phyloP scores from a whole-genome alignment of 2,113 vertebrate genomes.

The Sturnira hondurensis region DNA sequence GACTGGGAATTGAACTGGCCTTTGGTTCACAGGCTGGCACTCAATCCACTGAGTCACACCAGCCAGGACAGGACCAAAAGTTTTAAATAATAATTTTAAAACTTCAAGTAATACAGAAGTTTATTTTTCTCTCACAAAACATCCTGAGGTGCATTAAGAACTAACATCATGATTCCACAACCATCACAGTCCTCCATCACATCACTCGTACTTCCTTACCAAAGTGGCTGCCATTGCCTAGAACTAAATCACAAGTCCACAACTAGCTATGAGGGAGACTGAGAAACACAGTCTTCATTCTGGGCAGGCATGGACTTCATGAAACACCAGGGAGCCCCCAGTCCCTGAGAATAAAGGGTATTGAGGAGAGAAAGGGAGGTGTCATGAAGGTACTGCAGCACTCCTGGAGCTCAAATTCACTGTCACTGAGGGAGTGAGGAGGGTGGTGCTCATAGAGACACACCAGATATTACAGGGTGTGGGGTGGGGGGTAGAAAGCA shows the following conservation, averaged over 20 bases:
- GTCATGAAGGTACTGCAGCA: background rate
- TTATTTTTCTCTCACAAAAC: background rate
- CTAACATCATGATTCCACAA: background rate
- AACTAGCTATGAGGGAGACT: background rate
- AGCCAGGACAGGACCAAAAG: background rate
- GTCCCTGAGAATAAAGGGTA: background rate
- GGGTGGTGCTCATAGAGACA: background rate
- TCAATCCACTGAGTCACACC: too few relatives aligned
- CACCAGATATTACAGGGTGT: fast-evolving
- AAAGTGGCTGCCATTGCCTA: background rate
- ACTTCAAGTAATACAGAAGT: background rate
- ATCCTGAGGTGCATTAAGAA: background rate
- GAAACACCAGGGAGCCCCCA: background rate
- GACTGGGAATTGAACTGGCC: too few relatives aligned
- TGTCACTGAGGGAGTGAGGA: fast-evolving
- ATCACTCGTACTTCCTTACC: background rate
- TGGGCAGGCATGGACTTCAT: background rate
- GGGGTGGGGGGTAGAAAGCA: too few relatives aligned
- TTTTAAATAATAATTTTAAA: background rate
- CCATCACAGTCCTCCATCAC: background rate
- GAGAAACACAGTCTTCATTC: background rate
- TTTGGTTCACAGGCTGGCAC: too few relatives aligned
- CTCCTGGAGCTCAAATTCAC: background rate
- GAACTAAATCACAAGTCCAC: background rate
- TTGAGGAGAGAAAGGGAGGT: background rate